Evolutionary conservation across 2,113 vertebrate genomes (phyloP), one percentile per base, ranked within the genome.

Genomic region (Hoplias malabaricus): DNA sequence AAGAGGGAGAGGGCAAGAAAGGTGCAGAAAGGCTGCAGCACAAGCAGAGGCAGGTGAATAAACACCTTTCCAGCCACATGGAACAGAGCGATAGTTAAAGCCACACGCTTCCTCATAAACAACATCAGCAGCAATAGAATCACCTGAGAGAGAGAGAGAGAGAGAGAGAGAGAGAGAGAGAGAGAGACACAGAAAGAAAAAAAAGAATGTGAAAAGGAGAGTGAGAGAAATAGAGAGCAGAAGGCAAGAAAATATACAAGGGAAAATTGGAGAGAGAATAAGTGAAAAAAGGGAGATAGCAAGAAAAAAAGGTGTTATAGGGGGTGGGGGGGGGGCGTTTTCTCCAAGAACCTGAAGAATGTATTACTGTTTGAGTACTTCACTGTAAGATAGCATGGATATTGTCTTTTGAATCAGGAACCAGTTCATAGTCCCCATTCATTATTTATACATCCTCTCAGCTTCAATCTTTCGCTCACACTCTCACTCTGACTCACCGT

Each of bases 51-150:
- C 76, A 99, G 88, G 89, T 97, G 95, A 83, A 96, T 93, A 87
- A 99, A 99, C 79, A 99, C 98, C 75, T 99, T 99, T 48, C 97
- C 98, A 0, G 98, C 98, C 89, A 99, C 98, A 0, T 98, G 95
- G 88, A 99, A 99, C 90, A 99, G 92, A 84, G 97, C 96, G 70
- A 99, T 96, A 76, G 98, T 98, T 88, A 99, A 93, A 46, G 96
- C 94, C 62, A 99, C 96, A 5, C 96, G 92, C 63, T 97, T 99
- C 84, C 96, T 94, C 97, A 99, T 97, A 77, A 99, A 92, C 78
- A 99, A 82, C 94, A 99, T 96, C 78, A 99, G 91, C 88, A 99
- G 90, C 83, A 99, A 85, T 77, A 99, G 87, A 84, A 98, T 89
- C 77, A 96, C 92, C 97, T 99, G 88, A 0, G 33, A 11, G 82